These are phyloP conservation scores for Eupeodes latifasciatus DNA, from an alignment of 2,888 invertebrate species.

Conservation along the genomic window DNA sequence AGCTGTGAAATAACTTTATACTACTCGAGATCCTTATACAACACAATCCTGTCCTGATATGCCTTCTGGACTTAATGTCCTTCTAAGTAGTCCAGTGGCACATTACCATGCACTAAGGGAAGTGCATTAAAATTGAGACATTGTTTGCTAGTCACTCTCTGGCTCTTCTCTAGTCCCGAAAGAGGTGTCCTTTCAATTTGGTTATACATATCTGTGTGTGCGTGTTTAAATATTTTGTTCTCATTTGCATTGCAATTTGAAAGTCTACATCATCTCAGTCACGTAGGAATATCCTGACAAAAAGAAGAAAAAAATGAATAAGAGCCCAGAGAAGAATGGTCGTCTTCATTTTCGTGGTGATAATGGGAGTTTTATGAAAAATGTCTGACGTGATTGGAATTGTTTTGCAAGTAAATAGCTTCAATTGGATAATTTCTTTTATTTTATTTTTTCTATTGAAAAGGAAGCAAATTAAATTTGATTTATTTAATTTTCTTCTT, in stretches of 20 bases:
- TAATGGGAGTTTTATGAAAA: slow-evolving; percentile 72
- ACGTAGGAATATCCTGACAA: slow-evolving; percentile 47
- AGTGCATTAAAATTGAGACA: slow-evolving; percentile 60
- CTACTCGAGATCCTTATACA: slow-evolving; percentile 16
- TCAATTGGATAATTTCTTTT: slow-evolving; percentile 4
- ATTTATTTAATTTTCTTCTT: background rate
- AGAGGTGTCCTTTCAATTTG: slow-evolving; percentile 52
- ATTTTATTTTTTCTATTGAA: background rate
- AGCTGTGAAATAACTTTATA: slow-evolving; percentile 39
- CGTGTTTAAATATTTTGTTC: slow-evolving; percentile 41
- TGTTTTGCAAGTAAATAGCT: slow-evolving; percentile 22
- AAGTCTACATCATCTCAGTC: slow-evolving; percentile 63
- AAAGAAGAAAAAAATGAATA: background rate
- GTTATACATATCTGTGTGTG: slow-evolving; percentile 12
- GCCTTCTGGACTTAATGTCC: slow-evolving; percentile 28
- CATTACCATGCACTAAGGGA: slow-evolving; percentile 6
- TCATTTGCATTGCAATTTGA: slow-evolving; percentile 73
- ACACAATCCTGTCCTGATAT: background rate
- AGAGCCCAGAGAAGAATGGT: background rate
- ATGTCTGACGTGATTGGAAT: slow-evolving; percentile 71
- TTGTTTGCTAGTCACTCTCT: slow-evolving; percentile 45
- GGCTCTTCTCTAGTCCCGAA: slow-evolving; percentile 33
- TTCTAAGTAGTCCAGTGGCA: slow-evolving; percentile 42
- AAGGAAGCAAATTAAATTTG: slow-evolving; percentile 17
- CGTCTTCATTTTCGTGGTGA: slow-evolving; percentile 55